Evolutionary conservation across 2,888 invertebrate genomes (phyloP), one percentile per base, ranked within the genome.

Genomic region (Drosophila rellima): DNA sequence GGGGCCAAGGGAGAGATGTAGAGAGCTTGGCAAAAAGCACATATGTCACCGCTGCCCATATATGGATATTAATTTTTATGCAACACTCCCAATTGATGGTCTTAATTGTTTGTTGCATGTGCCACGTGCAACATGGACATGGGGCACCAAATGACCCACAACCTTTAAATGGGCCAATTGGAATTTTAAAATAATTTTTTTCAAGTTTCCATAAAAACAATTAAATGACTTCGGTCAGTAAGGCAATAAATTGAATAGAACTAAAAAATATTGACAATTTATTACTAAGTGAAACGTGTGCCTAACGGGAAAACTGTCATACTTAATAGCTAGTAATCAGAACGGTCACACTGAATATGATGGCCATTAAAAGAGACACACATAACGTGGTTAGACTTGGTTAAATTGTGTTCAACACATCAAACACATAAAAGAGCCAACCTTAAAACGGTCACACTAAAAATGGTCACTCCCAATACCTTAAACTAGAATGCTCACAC

Each of bases 61-160:
- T 85, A 82, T 82, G 82, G 75, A 59, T 85, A 88, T 88, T 82
- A 75, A 82, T 68, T 85, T 75, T 85, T 62, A 74, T 88, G 86
- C 86, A 84, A 78, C 80, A 66, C 66, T 70, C 60, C 64, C 77
- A 82, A 88, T 86, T 82, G 81, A 88, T 77, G 68, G 69, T 66
- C 74, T 73, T 69, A 74, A 88, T 83, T 86, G 84, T 60, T 71
- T 70, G 59, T 65, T 23, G 63, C 55, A 42, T 66, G 50, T 62
- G 76, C 26, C 50, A 31, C 39, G 77, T 67, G 64, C 39, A 63
- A 45, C 47, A 57, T 29, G 39, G 13, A 3, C 13, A 13, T 47
- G 47, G 2, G 20, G 18, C n/a, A 6, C 3, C 5, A 5, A 5
- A 1, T 10, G 26, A 7, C 15, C 1, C 3, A 20, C 20, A 23